A percentile compares a stretch with the other conserved stretches of the same genome.
Evolutionary conservation across 1,140 invertebrate genomes (phyloP).

Genomic region (Drosophila littoralis): DNA sequence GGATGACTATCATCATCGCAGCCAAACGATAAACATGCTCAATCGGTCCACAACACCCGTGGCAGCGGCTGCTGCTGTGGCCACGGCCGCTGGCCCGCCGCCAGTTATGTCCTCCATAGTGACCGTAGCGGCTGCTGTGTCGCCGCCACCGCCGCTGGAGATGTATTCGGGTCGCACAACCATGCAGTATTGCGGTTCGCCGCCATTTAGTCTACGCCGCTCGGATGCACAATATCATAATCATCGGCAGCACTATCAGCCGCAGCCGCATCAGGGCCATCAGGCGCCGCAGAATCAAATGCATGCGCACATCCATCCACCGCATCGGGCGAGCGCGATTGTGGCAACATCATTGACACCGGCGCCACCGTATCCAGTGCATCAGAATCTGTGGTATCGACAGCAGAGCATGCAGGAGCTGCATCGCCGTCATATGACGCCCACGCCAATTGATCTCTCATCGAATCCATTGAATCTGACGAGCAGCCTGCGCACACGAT

Average conservation of each 20-base stretch:
- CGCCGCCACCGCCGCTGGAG: conserved; percentile 67
- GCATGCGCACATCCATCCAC: conserved; percentile 75
- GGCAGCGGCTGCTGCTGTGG: conserved; percentile 26
- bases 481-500: conserved; percentile 67
- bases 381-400: conserved; percentile 89
- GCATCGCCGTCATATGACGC: conserved; percentile 82
- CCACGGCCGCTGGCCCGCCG: conserved; percentile 42
- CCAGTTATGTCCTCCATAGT: conserved; percentile 51
- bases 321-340: conserved; percentile 66
- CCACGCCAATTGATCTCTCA: conserved; percentile 81
- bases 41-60: conserved; percentile 24
- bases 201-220: conserved; percentile 61
- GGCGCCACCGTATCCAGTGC: conserved; percentile 88
- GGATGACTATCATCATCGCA: conserved; percentile 33
- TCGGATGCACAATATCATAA: conserved; percentile 66
- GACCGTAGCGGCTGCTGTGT: conserved; percentile 56
- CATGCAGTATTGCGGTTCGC: conserved; percentile 68
- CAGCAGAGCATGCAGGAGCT: conserved; percentile 88
- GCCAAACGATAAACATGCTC: conserved; percentile 28
- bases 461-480: conserved; percentile 75
- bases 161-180: conserved; percentile 72
- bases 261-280: conserved; percentile 76
- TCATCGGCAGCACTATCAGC: conserved; percentile 76
- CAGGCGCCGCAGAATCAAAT: conserved; percentile 75
- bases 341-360: conserved; percentile 69